Base-by-base conservation (phyloP, 2,797 vertebrate species). In the Pipistrellus pygmaeus region DNA sequence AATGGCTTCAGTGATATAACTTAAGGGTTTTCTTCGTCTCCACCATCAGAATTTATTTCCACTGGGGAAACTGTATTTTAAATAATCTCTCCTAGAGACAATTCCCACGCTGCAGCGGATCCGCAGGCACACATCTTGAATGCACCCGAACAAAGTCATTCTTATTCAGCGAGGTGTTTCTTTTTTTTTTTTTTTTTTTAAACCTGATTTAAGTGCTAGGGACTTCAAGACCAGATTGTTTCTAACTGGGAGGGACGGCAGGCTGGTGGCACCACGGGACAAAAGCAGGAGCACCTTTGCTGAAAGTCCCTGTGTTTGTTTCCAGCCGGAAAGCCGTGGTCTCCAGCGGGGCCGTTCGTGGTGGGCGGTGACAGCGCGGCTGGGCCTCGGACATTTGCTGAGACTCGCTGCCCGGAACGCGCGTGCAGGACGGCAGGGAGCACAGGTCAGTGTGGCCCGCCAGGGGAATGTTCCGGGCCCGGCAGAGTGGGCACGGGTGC, bases 1-100 rank as follows among this genome's bases (percentile, higher is more conserved):
- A 96, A 97, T 88, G 68, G 95, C 97, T 97, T 97, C 78, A 51
- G 76, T 89, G 94, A 92, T 85, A 94, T 97, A 97, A 96, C 97
- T 97, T 97, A 95, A 96, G 93, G 93, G 77, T 90, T 96, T 97
- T 96, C 96, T 97, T 94, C 72, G 53, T 94, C 64, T 95, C 92
- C n/a, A 80, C 80, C 57, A 20, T 93, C 6, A 32, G 93, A 90
- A 95, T 86, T 76, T 95, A 90, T 98, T 96, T 97, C 93, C 81
- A 9, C 0, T 85, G 88, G 85, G 93, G 96, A 97, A 96, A 96
- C 73, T 71, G 78, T 93, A 95, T 93, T 91, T 92, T 90, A 83
- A 55, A 95, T 88, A 96, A 94, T 10, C 53, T 90, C 82, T 88
- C 41, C 48, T 62, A 77, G 72, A 91, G 92, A 53, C 48, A 23